Evolutionary conservation across 2,797 vertebrate species (phyloP).

Genomic region (Crocodylus rhombifer): DNA sequence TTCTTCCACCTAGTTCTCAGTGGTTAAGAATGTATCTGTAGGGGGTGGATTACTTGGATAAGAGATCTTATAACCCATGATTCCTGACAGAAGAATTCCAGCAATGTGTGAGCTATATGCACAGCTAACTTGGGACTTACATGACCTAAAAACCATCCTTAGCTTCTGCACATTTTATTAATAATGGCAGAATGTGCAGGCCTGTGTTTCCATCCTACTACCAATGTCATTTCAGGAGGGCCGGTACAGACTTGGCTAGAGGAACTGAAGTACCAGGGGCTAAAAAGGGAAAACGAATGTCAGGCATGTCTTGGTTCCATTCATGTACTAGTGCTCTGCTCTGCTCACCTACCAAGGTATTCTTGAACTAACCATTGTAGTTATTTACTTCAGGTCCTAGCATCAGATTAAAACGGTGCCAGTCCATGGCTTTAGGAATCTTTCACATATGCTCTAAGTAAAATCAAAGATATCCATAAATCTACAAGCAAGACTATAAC

Average conservation of each 20-base stretch:
- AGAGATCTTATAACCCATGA: fast-evolving
- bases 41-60: neutral
- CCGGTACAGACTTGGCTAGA: neutral
- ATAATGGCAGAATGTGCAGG: neutral
- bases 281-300: neutral
- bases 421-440: slow-evolving; percentile 31
- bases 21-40: neutral
- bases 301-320: neutral
- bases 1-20: neutral
- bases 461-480: slow-evolving; percentile 52
- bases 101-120: neutral
- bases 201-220: neutral
- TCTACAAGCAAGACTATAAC: slow-evolving; percentile 56
- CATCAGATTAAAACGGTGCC: slow-evolving; percentile 29
- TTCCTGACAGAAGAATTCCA: neutral
- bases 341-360: slow-evolving; percentile 50
- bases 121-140: neutral
- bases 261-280: neutral
- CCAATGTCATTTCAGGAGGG: neutral
- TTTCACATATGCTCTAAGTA: slow-evolving; percentile 54
- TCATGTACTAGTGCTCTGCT: neutral
- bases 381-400: slow-evolving; percentile 28
- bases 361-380: slow-evolving; percentile 56
- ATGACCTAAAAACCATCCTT: neutral
- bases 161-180: neutral